A percentile compares a stretch with the other conserved stretches of the same genome.
Conservation (phyloP, 2,797 vertebrate genomes). For the Pteronotus mesoamericanus region DNA sequence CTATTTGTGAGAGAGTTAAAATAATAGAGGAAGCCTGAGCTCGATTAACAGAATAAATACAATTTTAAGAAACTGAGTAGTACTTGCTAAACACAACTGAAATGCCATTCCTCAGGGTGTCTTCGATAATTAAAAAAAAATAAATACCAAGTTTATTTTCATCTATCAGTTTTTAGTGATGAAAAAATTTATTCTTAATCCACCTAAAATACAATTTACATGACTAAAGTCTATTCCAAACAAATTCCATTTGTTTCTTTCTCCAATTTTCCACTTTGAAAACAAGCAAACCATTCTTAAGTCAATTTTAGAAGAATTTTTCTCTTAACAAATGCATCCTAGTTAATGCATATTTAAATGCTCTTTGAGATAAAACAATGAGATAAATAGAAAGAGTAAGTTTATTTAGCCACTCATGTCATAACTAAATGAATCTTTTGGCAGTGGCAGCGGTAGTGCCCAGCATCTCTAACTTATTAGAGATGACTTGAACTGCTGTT, state of each 20-base stretch:
- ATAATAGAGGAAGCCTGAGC: not conserved
- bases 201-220: not conserved
- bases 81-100: not conserved
- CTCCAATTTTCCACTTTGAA: not conserved
- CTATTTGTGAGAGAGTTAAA: not conserved
- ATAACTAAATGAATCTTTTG: not conserved
- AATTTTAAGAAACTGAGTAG: not conserved
- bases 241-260: not conserved
- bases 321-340: not conserved
- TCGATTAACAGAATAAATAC: not conserved
- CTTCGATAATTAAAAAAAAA: constrained; percentile 16
- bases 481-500: not conserved
- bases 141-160: not conserved
- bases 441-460: not conserved
- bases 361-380: not conserved
- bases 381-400: not conserved
- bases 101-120: not conserved
- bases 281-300: not conserved
- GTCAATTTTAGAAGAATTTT: not conserved
- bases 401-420: not conserved
- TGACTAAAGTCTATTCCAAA: not conserved
- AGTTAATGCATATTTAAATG: not conserved
- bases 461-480: not conserved
- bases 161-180: not conserved
- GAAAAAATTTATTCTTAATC: not conserved